Evolutionary conservation across 2,113 vertebrate genomes (phyloP).

Genomic region (Rhegmatorhina hoffmannsi): DNA sequence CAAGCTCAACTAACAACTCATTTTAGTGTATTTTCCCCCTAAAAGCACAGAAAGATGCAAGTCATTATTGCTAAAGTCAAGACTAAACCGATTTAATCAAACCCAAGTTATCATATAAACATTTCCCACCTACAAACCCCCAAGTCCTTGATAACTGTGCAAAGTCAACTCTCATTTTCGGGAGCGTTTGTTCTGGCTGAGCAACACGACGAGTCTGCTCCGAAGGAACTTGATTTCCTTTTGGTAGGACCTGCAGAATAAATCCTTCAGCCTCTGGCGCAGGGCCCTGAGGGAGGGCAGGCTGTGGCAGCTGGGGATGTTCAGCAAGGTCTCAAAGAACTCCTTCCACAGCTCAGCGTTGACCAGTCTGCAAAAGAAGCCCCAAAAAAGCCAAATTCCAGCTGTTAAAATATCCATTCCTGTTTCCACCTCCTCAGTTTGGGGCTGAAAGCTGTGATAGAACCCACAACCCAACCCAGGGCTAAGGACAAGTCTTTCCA

Average conservation of each 20-base stretch:
- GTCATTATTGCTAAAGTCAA: neutral
- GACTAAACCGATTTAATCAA: neutral
- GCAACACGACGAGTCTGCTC: conserved; percentile 83
- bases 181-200: conserved; percentile 81
- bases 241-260: conserved; percentile 78
- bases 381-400: neutral
- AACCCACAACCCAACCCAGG: neutral
- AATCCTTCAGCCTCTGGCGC: conserved; percentile 64
- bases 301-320: conserved; percentile 78
- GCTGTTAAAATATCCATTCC: neutral
- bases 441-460: neutral
- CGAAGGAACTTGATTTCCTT: conserved; percentile 81
- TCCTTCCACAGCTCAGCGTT: conserved; percentile 87
- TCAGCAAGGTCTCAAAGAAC: conserved; percentile 88
- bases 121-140: neutral
- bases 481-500: neutral
- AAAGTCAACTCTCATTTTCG: conserved; percentile 33
- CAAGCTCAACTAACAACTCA: neutral
- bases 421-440: neutral
- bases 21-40: neutral
- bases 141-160: neutral
- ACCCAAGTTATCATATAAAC: neutral
- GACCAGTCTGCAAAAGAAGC: conserved; percentile 75
- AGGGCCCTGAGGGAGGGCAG: conserved; percentile 76
- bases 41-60: neutral